These are phyloP conservation scores for Phrynocephalus guinanensis DNA, from an alignment of 2,797 vertebrate species.

Conservation along the genomic window DNA sequence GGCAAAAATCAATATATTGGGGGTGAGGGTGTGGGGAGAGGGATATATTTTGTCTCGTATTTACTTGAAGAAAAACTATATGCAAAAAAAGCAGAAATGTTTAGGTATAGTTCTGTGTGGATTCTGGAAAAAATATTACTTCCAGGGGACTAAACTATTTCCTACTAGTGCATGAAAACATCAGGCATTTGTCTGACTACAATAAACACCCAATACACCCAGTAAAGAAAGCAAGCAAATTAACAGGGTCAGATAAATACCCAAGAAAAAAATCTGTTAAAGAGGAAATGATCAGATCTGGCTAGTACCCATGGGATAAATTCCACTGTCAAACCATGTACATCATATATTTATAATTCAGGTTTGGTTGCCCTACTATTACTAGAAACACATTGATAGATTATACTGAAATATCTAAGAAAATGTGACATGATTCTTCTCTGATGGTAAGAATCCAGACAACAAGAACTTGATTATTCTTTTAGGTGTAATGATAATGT, in stretches of 20 bases:
- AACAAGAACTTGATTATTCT: conserved; percentile 12
- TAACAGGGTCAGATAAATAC: not conserved
- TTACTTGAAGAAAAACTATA: too few relatives aligned
- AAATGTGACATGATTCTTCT: not conserved
- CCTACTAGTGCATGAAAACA: not conserved
- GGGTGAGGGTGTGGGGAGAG: too few relatives aligned
- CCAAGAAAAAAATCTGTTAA: not conserved
- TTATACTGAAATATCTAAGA: conserved; percentile 13
- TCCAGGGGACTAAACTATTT: too few relatives aligned
- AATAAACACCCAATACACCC: not conserved
- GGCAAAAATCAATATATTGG: too few relatives aligned
- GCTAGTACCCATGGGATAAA: not conserved
- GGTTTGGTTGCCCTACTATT: not conserved
- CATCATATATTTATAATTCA: conserved; percentile 16
- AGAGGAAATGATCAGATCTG: not conserved
- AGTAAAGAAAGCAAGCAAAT: not conserved
- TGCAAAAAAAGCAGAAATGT: too few relatives aligned
- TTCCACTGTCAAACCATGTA: not conserved
- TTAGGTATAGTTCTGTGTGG: too few relatives aligned
- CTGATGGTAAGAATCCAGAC: conserved; percentile 35
- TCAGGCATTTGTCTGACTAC: not conserved
- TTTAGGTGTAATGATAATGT: conserved; percentile 23
- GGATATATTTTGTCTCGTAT: too few relatives aligned
- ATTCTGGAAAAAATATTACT: too few relatives aligned
- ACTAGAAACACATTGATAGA: not conserved